A percentile compares a stretch with the other conserved stretches of the same genome.
phyloP scores from a whole-genome alignment of 2,888 invertebrate species.

The Timema cristinae region DNA sequence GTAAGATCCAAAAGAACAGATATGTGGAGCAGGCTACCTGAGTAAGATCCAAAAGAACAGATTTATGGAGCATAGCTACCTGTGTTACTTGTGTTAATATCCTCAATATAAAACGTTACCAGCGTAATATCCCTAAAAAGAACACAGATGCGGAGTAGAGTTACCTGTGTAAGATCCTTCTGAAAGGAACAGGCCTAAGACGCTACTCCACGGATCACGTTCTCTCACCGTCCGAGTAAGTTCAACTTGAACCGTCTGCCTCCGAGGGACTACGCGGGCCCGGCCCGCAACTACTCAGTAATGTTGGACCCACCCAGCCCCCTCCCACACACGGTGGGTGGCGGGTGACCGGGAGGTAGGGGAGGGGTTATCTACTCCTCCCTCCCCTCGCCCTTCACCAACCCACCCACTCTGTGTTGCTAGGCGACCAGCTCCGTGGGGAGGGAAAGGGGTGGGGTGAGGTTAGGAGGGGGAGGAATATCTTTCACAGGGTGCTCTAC shows the following conservation, averaged over 20 bases:
- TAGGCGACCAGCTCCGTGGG: conserved; percentile 26
- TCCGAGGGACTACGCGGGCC: neutral
- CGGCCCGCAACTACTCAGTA: conserved; percentile 10
- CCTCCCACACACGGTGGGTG: conserved; percentile 21
- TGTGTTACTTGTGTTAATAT: too few species aligned
- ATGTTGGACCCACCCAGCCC: conserved; percentile 4
- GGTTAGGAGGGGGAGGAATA: neutral
- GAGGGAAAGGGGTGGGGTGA: conserved; percentile 14
- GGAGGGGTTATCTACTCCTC: conserved; percentile 21
- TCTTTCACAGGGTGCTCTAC: too few species aligned
- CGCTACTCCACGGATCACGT: neutral
- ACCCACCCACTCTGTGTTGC: conserved; percentile 27
- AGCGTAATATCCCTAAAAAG: too few species aligned
- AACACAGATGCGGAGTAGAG: too few species aligned
- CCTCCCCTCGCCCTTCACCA: conserved; percentile 17
- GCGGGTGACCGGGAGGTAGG: conserved; percentile 22
- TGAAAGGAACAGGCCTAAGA: too few species aligned
- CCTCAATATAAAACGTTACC: too few species aligned
- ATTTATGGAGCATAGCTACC: too few species aligned
- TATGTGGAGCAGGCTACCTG: too few species aligned
- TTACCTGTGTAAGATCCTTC: too few species aligned
- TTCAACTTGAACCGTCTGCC: conserved; percentile 22
- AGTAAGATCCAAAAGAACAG: too few species aligned
- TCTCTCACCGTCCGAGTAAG: conserved; percentile 8
- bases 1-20: too few species aligned